A percentile compares a stretch with the other conserved stretches of the same genome.
These are phyloP conservation scores for Harpagoxenus sublaevis DNA, from an alignment of 2,888 invertebrate genomes.

Conservation along the genomic window DNA sequence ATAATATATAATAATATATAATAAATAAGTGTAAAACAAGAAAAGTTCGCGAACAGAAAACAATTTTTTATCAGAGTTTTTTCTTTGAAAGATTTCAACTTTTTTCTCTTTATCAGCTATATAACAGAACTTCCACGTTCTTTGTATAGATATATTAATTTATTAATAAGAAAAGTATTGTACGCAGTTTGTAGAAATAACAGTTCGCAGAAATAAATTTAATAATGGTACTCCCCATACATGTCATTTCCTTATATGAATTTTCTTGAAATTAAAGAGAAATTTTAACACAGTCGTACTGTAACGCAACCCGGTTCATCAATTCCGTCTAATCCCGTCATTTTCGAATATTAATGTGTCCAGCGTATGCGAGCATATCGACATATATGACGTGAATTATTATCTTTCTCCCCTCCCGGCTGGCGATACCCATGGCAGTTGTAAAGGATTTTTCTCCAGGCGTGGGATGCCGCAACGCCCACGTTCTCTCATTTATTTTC, in stretches of 20 bases:
- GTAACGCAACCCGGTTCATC: background rate
- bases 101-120: background rate
- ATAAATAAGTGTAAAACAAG: background rate
- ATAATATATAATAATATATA: background rate
- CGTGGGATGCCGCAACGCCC: conserved; percentile 3
- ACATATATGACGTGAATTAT: conserved; percentile 34
- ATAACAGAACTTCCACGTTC: background rate
- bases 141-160: background rate
- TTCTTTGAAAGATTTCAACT: background rate
- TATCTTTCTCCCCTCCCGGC: conserved; percentile 19
- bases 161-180: background rate
- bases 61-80: background rate
- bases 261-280: conserved; percentile 6
- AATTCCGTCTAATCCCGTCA: background rate
- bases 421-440: background rate
- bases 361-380: background rate
- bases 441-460: conserved; percentile 32
- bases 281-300: background rate
- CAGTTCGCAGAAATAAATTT: background rate
- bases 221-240: background rate
- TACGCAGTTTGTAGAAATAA: background rate
- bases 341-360: conserved; percentile 29
- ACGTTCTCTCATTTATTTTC: conserved; percentile 30
- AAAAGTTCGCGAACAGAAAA: background rate
- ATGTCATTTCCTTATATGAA: background rate